phyloP scores from a whole-genome alignment of 2,888 invertebrate species.

The Buathra laborator region DNA sequence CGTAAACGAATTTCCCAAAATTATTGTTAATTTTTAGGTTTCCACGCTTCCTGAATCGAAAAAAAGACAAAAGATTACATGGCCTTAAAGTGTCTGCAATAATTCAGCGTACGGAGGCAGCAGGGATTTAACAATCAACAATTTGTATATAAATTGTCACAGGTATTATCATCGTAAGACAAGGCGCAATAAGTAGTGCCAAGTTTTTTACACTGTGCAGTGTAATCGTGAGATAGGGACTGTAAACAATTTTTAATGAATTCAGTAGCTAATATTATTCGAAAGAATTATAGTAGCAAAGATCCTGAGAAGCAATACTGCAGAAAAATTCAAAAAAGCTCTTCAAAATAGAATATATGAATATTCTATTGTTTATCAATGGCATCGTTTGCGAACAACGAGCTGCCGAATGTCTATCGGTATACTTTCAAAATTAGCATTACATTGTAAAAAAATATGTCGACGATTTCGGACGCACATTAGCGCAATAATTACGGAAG shows the following conservation, averaged over 20 bases:
- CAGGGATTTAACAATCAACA: conserved; percentile 14
- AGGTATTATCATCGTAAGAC: conserved; percentile 31
- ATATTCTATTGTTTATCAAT: no score
- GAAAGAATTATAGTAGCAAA: neutral
- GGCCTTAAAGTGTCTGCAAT: conserved; percentile 68
- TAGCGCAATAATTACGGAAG: no score
- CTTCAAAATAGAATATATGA: no score
- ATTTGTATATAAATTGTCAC: conserved; percentile 43
- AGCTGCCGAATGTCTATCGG: no score
- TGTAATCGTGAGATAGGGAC: neutral
- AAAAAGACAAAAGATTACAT: conserved; percentile 76
- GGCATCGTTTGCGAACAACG: no score
- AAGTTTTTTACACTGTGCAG: neutral
- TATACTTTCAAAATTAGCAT: no score
- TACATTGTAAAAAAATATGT: no score
- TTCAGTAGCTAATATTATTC: neutral
- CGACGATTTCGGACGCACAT: no score
- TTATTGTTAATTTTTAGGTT: conserved; percentile 58
- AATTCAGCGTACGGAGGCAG: conserved; percentile 8
- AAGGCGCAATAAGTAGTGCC: neutral
- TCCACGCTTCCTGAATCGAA: conserved; percentile 63
- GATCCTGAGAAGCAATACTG: no score
- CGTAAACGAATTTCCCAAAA: neutral
- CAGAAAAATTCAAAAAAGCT: no score
- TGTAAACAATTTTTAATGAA: neutral